Percentiles rank a stretch among this genome's conserved stretches.
These are phyloP conservation scores for Ctenicera cuprea DNA, from an alignment of 2,888 invertebrate genomes.

Conservation along the genomic window DNA sequence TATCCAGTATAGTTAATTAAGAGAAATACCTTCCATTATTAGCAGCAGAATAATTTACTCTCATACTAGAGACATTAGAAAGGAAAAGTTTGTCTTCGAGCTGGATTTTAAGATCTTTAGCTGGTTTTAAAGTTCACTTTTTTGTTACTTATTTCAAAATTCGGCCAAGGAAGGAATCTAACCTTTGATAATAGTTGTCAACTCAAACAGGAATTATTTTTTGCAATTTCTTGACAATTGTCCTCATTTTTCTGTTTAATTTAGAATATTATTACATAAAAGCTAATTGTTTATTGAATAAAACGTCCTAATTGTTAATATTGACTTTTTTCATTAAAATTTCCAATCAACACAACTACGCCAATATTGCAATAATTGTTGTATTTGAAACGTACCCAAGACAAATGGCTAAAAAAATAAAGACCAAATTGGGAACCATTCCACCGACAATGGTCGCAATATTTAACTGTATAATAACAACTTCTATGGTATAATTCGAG, in stretches of 20 bases:
- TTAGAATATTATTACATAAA: neutral
- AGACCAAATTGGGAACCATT: neutral
- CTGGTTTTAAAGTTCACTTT: constrained; percentile 4
- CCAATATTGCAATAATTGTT: too few species aligned
- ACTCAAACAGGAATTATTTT: too few species aligned
- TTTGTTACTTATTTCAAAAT: neutral
- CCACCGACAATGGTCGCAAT: neutral
- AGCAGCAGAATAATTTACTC: too few species aligned
- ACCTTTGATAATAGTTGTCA: neutral
- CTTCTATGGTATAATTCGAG: neutral
- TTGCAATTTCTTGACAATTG: too few species aligned
- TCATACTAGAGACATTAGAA: too few species aligned
- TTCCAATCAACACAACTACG: too few species aligned
- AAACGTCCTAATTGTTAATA: neutral
- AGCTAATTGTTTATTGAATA: neutral
- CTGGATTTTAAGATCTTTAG: neutral
- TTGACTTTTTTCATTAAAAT: neutral
- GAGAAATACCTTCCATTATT: too few species aligned
- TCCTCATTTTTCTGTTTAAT: too few species aligned
- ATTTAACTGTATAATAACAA: neutral
- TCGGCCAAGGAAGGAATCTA: constrained; percentile 8
- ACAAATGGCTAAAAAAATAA: too few species aligned
- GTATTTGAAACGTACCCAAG: too few species aligned
- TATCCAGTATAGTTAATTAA: too few species aligned
- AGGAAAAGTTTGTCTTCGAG: too few species aligned